phyloP scores from a whole-genome alignment of 1,140 invertebrate species.

The Drosophila albomicans region DNA sequence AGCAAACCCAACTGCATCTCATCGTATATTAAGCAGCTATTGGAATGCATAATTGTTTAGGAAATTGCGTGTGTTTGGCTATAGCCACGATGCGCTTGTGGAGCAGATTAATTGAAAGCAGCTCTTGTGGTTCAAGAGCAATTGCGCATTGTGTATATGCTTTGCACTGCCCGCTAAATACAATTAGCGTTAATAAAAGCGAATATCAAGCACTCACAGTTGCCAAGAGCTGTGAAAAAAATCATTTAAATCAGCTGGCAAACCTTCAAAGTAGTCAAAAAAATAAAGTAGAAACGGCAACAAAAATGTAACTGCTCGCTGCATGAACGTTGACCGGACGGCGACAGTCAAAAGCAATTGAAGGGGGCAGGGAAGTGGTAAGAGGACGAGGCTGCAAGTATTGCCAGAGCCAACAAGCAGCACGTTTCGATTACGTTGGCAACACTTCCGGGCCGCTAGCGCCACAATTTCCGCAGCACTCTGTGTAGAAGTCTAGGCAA shows the following conservation, averaged over 20 bases:
- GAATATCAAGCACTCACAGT: conserved; percentile 55
- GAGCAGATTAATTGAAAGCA: not conserved
- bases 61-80: not conserved
- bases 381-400: not conserved
- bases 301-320: not conserved
- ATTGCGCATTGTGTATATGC: no score
- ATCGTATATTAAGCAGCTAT: not conserved
- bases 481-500: conserved; percentile 53
- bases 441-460: conserved; percentile 80
- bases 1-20: not conserved
- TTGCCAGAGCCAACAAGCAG: conserved; percentile 22
- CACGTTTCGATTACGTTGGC: conserved; percentile 80
- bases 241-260: conserved; percentile 64
- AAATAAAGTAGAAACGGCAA: conserved; percentile 5
- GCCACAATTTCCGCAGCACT: conserved; percentile 72
- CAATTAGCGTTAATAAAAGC: conserved; percentile 57
- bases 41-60: not conserved
- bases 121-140: no score
- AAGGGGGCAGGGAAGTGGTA: conserved; percentile 10
- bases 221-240: conserved; percentile 63
- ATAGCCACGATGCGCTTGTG: not conserved
- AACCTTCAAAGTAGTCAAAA: conserved; percentile 10
- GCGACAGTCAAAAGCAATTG: conserved; percentile 56
- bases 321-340: conserved; percentile 45
- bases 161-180: conserved; percentile 10